Evolutionary conservation across 2,113 vertebrate genomes (phyloP).

Genomic region (Myodes glareolus): DNA sequence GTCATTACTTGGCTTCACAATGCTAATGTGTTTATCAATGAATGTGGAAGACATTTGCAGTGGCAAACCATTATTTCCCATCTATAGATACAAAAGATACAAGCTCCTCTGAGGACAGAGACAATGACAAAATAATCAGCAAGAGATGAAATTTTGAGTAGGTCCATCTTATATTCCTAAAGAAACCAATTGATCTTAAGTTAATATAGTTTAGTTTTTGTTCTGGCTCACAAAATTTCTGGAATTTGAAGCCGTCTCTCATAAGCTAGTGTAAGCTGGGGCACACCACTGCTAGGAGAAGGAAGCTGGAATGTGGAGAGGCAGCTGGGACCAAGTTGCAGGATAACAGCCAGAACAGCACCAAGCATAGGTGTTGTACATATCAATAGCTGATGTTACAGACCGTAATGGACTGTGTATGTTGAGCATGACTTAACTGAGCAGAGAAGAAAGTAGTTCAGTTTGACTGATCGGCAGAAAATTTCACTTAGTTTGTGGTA

Average conservation of each 20-base stretch:
- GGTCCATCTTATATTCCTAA: slow-evolving; percentile 41
- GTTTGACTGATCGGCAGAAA: not conserved
- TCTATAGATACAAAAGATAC: fast-evolving
- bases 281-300: not conserved
- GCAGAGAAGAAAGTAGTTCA: slow-evolving; percentile 12
- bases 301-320: not conserved
- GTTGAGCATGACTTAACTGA: not conserved
- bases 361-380: not conserved
- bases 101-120: not conserved
- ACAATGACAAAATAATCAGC: not conserved
- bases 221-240: slow-evolving; percentile 44
- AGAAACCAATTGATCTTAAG: not conserved
- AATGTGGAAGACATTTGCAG: not conserved
- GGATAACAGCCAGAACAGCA: not conserved
- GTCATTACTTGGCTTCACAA: not conserved
- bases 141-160: not conserved
- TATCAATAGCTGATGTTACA: not conserved
- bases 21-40: too few relatives aligned
- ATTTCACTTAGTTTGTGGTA: not conserved
- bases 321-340: not conserved
- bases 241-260: slow-evolving; percentile 32
- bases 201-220: slow-evolving; percentile 30
- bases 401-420: not conserved
- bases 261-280: not conserved
- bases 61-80: too few relatives aligned